Evolutionary conservation across 1,140 invertebrate species (phyloP).

Genomic region (Drosophila micromelanica): DNA sequence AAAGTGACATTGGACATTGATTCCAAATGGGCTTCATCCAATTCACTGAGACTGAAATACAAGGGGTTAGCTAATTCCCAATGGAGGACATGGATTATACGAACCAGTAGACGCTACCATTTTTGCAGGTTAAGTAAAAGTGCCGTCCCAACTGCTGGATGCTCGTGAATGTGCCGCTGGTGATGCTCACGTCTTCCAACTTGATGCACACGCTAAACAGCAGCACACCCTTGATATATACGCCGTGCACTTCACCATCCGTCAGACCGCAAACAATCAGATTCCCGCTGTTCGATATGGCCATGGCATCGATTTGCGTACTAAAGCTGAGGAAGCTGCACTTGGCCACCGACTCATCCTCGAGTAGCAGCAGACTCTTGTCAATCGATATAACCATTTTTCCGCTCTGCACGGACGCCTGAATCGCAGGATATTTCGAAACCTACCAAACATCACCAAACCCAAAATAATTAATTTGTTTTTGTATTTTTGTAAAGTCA

Average conservation of each 20-base stretch:
- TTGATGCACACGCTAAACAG: constrained; percentile 71
- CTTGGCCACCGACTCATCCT: constrained; percentile 76
- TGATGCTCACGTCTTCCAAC: constrained; percentile 64
- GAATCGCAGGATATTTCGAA: constrained; percentile 56
- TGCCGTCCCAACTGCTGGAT: constrained; percentile 63
- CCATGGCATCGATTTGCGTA: constrained; percentile 68
- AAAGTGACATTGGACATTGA: constrained; percentile 45
- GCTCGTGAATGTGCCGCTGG: constrained; percentile 52
- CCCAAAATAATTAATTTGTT: not conserved
- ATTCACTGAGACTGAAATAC: constrained; percentile 64
- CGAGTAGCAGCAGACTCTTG: constrained; percentile 71
- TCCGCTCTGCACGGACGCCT: constrained; percentile 67
- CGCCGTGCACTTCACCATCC: constrained; percentile 80
- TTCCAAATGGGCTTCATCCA: constrained; percentile 66
- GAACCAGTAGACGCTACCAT: constrained; percentile 77
- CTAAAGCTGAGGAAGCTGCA: constrained; percentile 70
- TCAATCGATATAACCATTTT: constrained; percentile 80
- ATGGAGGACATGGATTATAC: not conserved
- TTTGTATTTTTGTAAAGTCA: not conserved
- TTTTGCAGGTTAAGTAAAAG: constrained; percentile 71
- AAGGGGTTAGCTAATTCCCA: not conserved
- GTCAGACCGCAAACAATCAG: constrained; percentile 74
- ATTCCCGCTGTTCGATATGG: constrained; percentile 69
- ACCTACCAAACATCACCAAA: constrained; percentile 46
- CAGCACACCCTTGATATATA: constrained; percentile 70